Conservation (phyloP, 2,797 vertebrate genomes). For the Myoxocephalus aenaeus region DNA sequence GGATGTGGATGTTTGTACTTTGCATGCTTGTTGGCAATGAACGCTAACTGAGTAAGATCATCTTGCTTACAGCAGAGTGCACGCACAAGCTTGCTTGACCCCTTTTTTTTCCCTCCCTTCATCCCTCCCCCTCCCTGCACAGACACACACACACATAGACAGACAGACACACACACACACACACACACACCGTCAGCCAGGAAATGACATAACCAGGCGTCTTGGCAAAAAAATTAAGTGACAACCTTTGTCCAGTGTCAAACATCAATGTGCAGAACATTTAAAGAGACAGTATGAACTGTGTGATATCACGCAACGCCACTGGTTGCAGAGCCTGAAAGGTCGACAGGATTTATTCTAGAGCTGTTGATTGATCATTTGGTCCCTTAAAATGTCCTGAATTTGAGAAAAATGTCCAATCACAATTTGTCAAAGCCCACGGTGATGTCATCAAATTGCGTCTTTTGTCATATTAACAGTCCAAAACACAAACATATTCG, state of each 20-base stretch:
- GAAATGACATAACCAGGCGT: conserved; percentile 76
- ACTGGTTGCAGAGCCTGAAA: conserved; percentile 20
- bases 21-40: conserved; percentile 63
- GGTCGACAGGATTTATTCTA: not conserved
- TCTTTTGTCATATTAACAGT: not conserved
- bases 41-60: conserved; percentile 67
- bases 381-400: not conserved
- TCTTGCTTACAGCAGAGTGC: conserved; percentile 61
- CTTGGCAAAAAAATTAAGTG: conserved; percentile 68
- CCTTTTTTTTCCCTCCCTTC: conserved; percentile 50
- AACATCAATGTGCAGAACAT: conserved; percentile 61
- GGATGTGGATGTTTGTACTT: conserved; percentile 61
- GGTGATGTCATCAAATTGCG: not conserved
- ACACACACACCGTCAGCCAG: conserved; percentile 61
- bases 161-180: not conserved
- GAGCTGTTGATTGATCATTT: conserved; percentile 17
- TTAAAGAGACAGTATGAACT: conserved; percentile 64
- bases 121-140: conserved; percentile 34
- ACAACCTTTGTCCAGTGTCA: conserved; percentile 73
- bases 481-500: not conserved
- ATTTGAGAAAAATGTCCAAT: not conserved
- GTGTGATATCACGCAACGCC: conserved; percentile 24
- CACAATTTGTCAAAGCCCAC: not conserved
- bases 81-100: conserved; percentile 67
- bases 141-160: conserved; percentile 20